Base-by-base conservation (phyloP, 1,140 invertebrate genomes). In the Xylocopa sonorina region DNA sequence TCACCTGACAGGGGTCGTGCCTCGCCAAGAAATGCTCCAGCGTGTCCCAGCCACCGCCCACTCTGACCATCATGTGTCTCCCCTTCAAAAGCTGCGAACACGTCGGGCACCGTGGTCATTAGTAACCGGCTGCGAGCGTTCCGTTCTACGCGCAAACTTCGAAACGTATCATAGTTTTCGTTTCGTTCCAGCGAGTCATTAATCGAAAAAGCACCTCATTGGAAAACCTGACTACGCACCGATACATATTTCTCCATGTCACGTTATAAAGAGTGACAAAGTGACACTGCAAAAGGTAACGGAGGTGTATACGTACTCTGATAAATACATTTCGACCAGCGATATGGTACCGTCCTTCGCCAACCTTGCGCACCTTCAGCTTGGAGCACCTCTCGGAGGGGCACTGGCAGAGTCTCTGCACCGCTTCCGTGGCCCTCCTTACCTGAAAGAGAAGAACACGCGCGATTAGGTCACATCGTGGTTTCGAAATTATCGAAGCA, bases 31-130 rank as follows among this genome's bases (percentile, higher is more conserved):
- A 99, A 93, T 98, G 97, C 89, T 98, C 97, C 88, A 99, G 93
- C 14, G 97, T 98, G 92, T 98, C 97, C 97, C 97, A 98, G 57
- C 97, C 96, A 64, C 97, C 98, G 57, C 97, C 98, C 27, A 98
- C 97, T 87, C 98, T 95, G 16, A 99, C 98, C 97, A 98, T 99
- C 93, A 98, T 98, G 91, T 97, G 97, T 57, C 95, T 94, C 60
- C 96, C 96, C 89, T 97, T 97, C 86, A 98, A 93, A 85, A 97
- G 91, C 97, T 97, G 92, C 18, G 93, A 94, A 84, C 82, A 91
- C 50, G 58, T 78, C 55, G 66, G 34, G n/a, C 32, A 62, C 0
- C 43, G 14, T n/a, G 46, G 10, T 85, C 60, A 75, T 82, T 82
- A 84, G 43, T 18, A n/a, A 51, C 32, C 43, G 51, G 10, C 3